Evolutionary conservation across 2,797 vertebrate genomes (phyloP), one percentile per base, ranked within the genome.

Genomic region (Gymnocypris eckloni): DNA sequence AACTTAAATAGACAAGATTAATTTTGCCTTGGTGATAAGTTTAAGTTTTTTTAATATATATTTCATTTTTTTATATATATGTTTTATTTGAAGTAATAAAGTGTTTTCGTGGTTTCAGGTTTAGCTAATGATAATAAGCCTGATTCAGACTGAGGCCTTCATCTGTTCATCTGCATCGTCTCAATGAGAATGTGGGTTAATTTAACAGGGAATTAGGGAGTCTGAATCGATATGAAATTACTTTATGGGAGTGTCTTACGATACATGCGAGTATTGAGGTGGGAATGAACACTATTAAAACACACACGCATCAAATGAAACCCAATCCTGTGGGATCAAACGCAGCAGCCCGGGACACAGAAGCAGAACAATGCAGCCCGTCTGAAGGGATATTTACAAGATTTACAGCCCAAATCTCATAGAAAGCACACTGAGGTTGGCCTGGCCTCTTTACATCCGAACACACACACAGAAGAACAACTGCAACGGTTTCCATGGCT

Each of bases 351-450:
- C n/a, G 59, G 64, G 45, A 80, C 33, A 67, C 71, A 88, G 93
- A 93, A 93, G 87, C 92, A 93, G 89, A 89, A 76, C 85, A 88
- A 81, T 76, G 0, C 45, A 48, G 0, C 2, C 12, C 54, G 83
- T 92, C 90, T 94, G 93, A 89, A 90, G 88, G 92, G 81, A 85
- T 94, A 92, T 94, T 94, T 94, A 95, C 93, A 94, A 93, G 92
- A 95, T 94, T 95, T 94, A 95, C 93, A 92, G 90, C 85, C 90
- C 89, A 91, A 90, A 89, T 90, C 91, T 93, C 89, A 82, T 28
- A 78, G 92, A 86, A 89, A 93, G 76, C 92, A 92, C 83, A 90
- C 70, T 2, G 73, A 72, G 84, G 83, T 87, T 89, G 73, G 28
- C 81, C 0, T 85, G 90, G 93, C 93, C 93, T 90, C 91, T 90